Conservation (phyloP, 2,797 vertebrate genomes). For the Silurus aristotelis region DNA sequence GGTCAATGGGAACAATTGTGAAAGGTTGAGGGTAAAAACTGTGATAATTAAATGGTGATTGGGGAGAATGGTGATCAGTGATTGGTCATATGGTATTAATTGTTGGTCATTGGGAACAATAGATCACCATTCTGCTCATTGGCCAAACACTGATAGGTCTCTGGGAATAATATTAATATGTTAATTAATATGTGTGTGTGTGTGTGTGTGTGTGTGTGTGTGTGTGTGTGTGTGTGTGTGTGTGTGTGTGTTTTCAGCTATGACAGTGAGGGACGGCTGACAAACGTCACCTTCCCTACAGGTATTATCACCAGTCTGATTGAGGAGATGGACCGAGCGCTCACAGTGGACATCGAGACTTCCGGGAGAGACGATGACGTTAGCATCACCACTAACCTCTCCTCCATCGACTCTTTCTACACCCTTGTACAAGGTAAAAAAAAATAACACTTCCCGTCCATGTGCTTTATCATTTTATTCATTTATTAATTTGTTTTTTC, state of each 20-base stretch:
- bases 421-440: constrained; percentile 89
- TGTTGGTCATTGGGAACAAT: background rate
- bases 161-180: background rate
- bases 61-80: no score
- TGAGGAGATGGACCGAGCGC: constrained; percentile 92
- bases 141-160: background rate
- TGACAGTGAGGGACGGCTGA: constrained; percentile 94
- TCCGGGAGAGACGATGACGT: constrained; percentile 95
- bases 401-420: constrained; percentile 96
- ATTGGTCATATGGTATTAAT: background rate
- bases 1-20: background rate
- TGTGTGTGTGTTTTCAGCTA: constrained; percentile 74
- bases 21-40: no score
- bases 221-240: background rate
- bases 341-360: constrained; percentile 94
- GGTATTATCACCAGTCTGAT: constrained; percentile 95
- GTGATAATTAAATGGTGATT: no score
- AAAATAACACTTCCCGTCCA: background rate
- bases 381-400: constrained; percentile 96
- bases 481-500: background rate
- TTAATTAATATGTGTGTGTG: no score
- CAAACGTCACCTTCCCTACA: constrained; percentile 96
- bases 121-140: no score
- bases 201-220: background rate
- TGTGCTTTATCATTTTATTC: background rate